Evolutionary conservation across 2,888 invertebrate species (phyloP), one percentile per base, ranked within the genome.

Genomic region (Eilema sororculum): DNA sequence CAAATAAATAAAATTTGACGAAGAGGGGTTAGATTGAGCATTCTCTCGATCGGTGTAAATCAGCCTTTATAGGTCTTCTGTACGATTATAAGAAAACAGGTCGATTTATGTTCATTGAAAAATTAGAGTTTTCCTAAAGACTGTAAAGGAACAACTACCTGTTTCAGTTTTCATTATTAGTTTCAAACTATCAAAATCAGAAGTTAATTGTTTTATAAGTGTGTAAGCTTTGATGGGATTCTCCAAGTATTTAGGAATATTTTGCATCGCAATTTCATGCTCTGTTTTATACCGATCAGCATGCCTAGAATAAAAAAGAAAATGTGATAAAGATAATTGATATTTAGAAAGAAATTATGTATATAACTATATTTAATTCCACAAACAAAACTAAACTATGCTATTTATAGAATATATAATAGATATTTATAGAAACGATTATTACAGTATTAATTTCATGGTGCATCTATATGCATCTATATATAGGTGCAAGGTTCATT

Each of bases 221-320:
- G 99, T 96, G 92, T 98, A 99, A 10, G 99, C 99, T 90, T 99
- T 99, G 78, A 99, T 98, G 3, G 99, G 99, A 93, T 99, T 99
- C 20, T 98, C 97, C 74, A 99, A 95, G 86, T 98, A 98, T 79
- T 96, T 96, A 65, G 97, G 97, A 62, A 98, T 97, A 87, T 98
- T 98, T 73, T 96, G 96, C 85, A 97, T 96, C 2, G 98, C 98
- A 86, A 96, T 97, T 65, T 96, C 96, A 89, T 98, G 98, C 85
- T 98, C 98, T 75, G 95, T 96, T 89, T 65, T 57, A 5, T 57
- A 65, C 4, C 33, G 65, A n/a, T 65, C 22, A 20, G 30, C 12
- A 37, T 65, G 33, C 57, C 65, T 65, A 20, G 8, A 30, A 3
- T 8, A 52, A 30, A 46, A 28, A 2, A 2, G 13, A 12, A 16